Evolutionary conservation across 2,113 vertebrate species (phyloP).

Genomic region (Paramisgurnus dabryanus): DNA sequence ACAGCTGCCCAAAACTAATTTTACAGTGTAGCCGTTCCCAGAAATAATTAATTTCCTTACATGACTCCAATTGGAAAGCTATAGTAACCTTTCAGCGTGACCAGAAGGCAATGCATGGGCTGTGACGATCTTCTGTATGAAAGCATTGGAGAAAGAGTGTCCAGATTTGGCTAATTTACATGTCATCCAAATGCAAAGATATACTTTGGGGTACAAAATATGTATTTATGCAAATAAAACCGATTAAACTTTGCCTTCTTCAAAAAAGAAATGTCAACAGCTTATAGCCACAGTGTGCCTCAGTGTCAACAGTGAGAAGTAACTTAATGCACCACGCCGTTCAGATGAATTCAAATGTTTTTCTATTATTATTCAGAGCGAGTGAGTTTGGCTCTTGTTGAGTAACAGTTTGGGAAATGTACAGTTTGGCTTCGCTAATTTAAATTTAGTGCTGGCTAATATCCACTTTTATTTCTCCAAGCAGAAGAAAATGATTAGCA

Average conservation of each 20-base stretch:
- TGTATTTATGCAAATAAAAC: constrained; percentile 57
- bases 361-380: constrained; percentile 20
- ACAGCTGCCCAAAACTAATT: constrained; percentile 35
- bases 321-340: constrained; percentile 19
- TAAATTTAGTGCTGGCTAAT: constrained; percentile 23
- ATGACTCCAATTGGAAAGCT: constrained; percentile 27
- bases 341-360: constrained; percentile 19
- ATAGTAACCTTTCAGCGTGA: constrained; percentile 36
- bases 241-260: constrained; percentile 58
- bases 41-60: constrained; percentile 39
- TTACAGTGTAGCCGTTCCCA: constrained; percentile 30
- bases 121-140: constrained; percentile 12
- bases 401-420: not conserved
- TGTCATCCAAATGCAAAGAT: constrained; percentile 27
- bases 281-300: constrained; percentile 52
- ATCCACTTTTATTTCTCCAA: constrained; percentile 3
- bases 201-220: constrained; percentile 48
- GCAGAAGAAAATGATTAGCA: not conserved
- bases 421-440: constrained; percentile 25
- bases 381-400: not conserved
- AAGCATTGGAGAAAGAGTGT: not conserved
- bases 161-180: constrained; percentile 32
- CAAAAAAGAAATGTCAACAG: constrained; percentile 47
- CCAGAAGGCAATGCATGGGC: constrained; percentile 10
- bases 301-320: constrained; percentile 50